Base-by-base conservation (phyloP, 2,888 invertebrate genomes). In the Diploptera punctata region DNA sequence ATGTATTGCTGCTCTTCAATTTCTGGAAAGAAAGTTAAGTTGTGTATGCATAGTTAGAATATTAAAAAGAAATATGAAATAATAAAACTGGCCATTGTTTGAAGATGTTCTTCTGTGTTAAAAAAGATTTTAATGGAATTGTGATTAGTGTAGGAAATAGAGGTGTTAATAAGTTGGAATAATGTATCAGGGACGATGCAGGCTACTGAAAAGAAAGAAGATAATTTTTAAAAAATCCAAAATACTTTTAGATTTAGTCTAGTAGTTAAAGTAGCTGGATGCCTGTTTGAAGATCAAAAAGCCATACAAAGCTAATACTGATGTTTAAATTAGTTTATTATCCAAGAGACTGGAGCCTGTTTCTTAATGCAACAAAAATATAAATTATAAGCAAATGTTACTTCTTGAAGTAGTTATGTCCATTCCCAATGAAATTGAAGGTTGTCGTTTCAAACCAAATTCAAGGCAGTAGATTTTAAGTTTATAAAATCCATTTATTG, bases 311-410 rank as follows among this genome's bases (percentile, higher is more conserved):
- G 18, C 54, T 47, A 70, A 70, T 47, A 57, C 62, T 60, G 57
- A 44, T 62, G 60, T 70, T 70, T 38, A 57, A 31, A 43, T 18
- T 57, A 54, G 52, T 21, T 54, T 68, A 29, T 19, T 54, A 43
- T 24, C n/a, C n/a, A 44, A 21, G 44, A 44, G 21, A 67, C 43
- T 24, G 26, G 44, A 43, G n/a, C n/a, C n/a, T n/a, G n/a, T n/a
- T n/a, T n/a, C n/a, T n/a, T n/a, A n/a, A n/a, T n/a, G n/a, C n/a
- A n/a, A n/a, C n/a, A n/a, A n/a, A n/a, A n/a, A n/a, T n/a, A n/a
- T n/a, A n/a, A n/a, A n/a, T n/a, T n/a, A n/a, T n/a, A n/a, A n/a
- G n/a, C n/a, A n/a, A n/a, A n/a, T n/a, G n/a, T n/a, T n/a, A n/a
- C n/a, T n/a, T n/a, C n/a, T n/a, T n/a, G n/a, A n/a, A n/a, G n/a